A percentile compares a stretch with the other conserved stretches of the same genome.
phyloP scores from a whole-genome alignment of 2,797 vertebrate species.

The Phylloscopus collybita region DNA sequence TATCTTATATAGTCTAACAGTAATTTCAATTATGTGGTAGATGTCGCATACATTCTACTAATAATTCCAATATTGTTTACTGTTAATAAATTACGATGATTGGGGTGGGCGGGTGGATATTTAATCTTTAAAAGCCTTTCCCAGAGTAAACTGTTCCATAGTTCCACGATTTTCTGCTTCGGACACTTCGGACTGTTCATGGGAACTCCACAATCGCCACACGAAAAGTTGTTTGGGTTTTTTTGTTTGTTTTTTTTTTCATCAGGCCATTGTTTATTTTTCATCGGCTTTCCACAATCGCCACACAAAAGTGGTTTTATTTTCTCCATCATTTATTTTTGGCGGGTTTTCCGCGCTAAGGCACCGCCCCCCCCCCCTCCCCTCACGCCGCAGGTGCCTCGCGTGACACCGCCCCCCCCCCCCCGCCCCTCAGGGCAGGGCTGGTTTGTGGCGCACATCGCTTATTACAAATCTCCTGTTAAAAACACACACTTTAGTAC shows the following conservation, averaged over 20 bases:
- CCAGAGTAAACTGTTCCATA: rapidly evolving
- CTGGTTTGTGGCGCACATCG: neutral
- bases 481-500: rapidly evolving
- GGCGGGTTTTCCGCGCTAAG: neutral
- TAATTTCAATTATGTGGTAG: neutral
- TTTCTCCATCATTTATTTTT: neutral
- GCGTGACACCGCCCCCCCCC: neutral
- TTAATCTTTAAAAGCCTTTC: neutral
- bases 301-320: neutral
- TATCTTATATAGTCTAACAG: neutral
- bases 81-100: neutral
- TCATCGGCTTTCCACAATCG: neutral
- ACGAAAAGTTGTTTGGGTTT: neutral
- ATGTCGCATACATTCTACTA: neutral
- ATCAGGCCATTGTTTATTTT: neutral
- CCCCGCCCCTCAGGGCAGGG: neutral
- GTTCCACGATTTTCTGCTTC: neutral
- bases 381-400: neutral
- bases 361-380: rapidly evolving
- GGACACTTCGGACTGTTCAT: neutral
- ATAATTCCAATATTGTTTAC: neutral
- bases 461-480: neutral
- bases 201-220: neutral
- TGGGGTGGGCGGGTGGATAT: too few relatives aligned
- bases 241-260: too few relatives aligned